These are phyloP conservation scores for Stramonita haemastoma DNA, from an alignment of 2,888 invertebrate genomes.

Conservation along the genomic window DNA sequence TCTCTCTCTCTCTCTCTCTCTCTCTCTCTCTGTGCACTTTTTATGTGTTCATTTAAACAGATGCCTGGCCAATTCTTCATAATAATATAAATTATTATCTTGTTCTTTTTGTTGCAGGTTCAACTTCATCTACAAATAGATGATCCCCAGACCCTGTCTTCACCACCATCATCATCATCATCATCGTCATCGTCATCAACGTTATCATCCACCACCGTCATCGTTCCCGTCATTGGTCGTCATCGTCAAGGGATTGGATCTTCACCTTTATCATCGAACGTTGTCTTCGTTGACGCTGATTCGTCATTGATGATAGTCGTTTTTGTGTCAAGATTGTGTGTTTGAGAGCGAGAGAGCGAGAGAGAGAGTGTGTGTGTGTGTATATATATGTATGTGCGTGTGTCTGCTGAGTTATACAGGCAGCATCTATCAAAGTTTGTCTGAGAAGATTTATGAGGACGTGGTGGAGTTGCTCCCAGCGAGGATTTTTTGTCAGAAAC, in stretches of 20 bases:
- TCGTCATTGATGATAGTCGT: not conserved
- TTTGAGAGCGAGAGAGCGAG: not conserved
- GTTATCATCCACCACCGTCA: not conserved
- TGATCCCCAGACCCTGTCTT: not conserved
- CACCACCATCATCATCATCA: not conserved
- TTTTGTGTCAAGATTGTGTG: not conserved
- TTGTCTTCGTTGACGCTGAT: too few relatives aligned
- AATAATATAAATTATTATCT: not conserved
- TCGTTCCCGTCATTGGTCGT: too few relatives aligned
- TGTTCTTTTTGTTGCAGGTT: not conserved
- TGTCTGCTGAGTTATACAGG: not conserved
- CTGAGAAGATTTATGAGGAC: too few relatives aligned
- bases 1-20: not conserved
- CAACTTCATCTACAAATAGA: constrained; percentile 17
- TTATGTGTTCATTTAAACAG: not conserved
- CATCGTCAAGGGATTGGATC: not conserved
- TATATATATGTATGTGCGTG: not conserved
- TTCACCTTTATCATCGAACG: too few relatives aligned
- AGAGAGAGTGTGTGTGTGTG: constrained; percentile 3
- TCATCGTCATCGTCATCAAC: too few relatives aligned
- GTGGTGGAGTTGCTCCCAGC: too few relatives aligned
- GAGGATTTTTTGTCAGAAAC: too few relatives aligned
- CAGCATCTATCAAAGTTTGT: not conserved
- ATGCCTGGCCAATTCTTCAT: too few relatives aligned
- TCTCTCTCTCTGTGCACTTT: not conserved